Evolutionary conservation across 2,113 vertebrate genomes (phyloP), one percentile per base, ranked within the genome.

Genomic region (Myiagra hebetior): DNA sequence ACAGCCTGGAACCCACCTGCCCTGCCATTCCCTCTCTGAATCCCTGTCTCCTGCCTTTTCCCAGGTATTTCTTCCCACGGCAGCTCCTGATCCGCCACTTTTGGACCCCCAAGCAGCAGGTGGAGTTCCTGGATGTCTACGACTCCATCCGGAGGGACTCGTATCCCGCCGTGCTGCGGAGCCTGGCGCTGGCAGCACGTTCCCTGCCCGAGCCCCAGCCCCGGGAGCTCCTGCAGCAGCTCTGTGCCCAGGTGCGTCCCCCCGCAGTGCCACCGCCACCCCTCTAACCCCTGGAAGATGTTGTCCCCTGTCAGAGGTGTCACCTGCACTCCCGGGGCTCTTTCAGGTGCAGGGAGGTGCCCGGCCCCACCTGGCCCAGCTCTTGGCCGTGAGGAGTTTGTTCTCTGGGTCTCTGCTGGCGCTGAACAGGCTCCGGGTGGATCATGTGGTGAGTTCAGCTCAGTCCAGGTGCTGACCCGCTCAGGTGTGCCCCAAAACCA

Each of bases 11-110:
- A 2, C 11, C 27, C 1, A 0, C 3, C 56, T 10, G 35, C 24
- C 9, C 37, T 0, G 1, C 1, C 2, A 0, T 33, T 13, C 22
- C 76, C 42, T 16, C 24, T 37, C 78, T n/a, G 6, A 62, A 12
- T 27, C 59, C 64, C 27, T 11, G 27, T 42, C 70, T 26, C 73
- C 55, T 90, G 84, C 42, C 56, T 63, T 53, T 28, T 28, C 89
- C 77, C 92, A 99, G 99, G 99, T 99, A 99, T 75, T 95, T 99
- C 56, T 99, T 99, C 95, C 99, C 99, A 1, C 98, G 99, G 18
- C 99, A 99, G 98, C 92, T 99, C 78, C 98, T 99, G 65, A 98
- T 99, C 85, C 98, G 97, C 12, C 94, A 99, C 89, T 99, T 99
- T 97, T 99, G 99, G 99, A 99, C 98, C 10, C 97, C 98, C 82